These are phyloP conservation scores for Himantopus leucocephalus DNA, from an alignment of 2,113 vertebrate genomes.

Conservation along the genomic window DNA sequence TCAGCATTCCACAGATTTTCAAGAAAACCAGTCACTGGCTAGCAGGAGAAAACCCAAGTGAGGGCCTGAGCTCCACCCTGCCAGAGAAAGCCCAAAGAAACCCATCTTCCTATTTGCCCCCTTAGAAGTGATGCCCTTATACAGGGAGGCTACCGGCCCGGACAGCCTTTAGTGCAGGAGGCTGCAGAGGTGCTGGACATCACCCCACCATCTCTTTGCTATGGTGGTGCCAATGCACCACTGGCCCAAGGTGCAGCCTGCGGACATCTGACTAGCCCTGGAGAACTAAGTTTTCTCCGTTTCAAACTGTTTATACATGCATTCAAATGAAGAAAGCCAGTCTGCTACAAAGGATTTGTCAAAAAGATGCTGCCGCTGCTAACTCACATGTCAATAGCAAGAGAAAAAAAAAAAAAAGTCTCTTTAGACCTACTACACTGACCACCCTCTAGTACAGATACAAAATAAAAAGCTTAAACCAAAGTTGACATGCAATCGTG, in stretches of 20 bases:
- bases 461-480: neutral
- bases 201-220: neutral
- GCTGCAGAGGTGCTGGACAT: neutral
- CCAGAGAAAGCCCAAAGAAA: neutral
- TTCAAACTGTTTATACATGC: fast-evolving
- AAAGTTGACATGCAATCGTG: neutral
- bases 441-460: neutral
- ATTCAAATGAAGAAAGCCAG: neutral
- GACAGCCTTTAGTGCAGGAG: fast-evolving
- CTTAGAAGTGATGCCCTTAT: neutral
- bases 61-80: neutral
- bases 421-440: neutral
- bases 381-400: fast-evolving
- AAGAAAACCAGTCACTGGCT: neutral
- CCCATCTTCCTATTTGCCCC: neutral
- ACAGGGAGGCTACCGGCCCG: fast-evolving
- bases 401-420: neutral
- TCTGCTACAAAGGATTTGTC: neutral
- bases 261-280: neutral
- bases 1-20: neutral
- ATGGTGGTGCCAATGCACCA: neutral
- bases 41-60: neutral
- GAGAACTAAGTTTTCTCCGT: neutral
- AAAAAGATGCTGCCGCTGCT: neutral
- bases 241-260: neutral